phyloP scores from a whole-genome alignment of 1,140 invertebrate genomes.

The Bombyx mandarina region DNA sequence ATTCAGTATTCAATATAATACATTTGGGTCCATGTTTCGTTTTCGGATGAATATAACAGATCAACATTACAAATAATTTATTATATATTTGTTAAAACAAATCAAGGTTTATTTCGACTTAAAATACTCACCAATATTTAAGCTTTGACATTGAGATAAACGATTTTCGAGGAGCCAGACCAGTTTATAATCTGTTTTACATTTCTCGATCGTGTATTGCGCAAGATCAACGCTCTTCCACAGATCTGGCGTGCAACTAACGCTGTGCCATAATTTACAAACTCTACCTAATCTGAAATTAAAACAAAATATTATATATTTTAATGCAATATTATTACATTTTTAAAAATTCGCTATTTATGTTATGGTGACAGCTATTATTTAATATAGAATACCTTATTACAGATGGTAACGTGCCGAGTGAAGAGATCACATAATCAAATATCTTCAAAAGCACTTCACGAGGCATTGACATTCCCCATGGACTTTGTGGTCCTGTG shows the following conservation, averaged over 20 bases:
- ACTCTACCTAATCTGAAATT: slow-evolving; percentile 77
- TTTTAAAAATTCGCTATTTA: not conserved
- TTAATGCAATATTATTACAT: slow-evolving; percentile 5
- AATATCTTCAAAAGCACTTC: slow-evolving; percentile 81
- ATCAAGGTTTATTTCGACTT: not conserved
- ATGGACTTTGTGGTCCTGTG: slow-evolving; percentile 51
- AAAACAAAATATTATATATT: slow-evolving; percentile 1
- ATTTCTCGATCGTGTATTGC: slow-evolving; percentile 80
- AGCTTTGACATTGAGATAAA: slow-evolving; percentile 77
- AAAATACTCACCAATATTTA: slow-evolving; percentile 80
- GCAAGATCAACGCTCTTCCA: slow-evolving; percentile 85
- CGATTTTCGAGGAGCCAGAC: slow-evolving; percentile 83
- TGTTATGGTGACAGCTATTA: not conserved
- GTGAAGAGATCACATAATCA: slow-evolving; percentile 73
- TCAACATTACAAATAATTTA: not conserved
- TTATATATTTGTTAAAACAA: not conserved
- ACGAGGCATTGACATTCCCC: slow-evolving; percentile 71
- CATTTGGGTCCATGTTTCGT: not conserved
- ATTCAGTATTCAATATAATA: no score
- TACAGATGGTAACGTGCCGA: slow-evolving; percentile 81
- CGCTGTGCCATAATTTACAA: slow-evolving; percentile 81
- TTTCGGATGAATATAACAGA: not conserved
- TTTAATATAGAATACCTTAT: slow-evolving; percentile 69
- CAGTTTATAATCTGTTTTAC: slow-evolving; percentile 80
- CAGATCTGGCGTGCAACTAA: slow-evolving; percentile 76